Evolutionary conservation across 2,888 invertebrate genomes (phyloP), one percentile per base, ranked within the genome.

Genomic region (Atrina japonica): DNA sequence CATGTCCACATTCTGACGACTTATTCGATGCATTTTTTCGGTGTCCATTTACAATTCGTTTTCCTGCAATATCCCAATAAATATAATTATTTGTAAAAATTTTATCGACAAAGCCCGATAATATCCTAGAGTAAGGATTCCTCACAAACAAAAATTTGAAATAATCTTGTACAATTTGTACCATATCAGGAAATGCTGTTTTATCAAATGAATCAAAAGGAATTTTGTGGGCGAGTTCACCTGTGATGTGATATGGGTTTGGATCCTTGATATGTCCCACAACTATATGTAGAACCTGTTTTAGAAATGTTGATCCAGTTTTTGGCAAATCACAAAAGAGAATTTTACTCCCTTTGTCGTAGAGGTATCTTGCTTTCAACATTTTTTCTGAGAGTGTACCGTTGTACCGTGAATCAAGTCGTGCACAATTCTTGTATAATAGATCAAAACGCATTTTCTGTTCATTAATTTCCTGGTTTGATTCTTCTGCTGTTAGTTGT

Each of bases 21-120:
- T 43, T 27, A 16, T 66, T 43, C 3, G 66, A 30, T 7, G 74
- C 56, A 29, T 68, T 66, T 5, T 55, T 29, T 14, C 80, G 64
- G 23, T 70, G 55, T 7, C 27, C 50, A 23, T 43, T 27, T 0
- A 75, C 27, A 18, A 77, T 73, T 23, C 65, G 49, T 2, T 35
- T 63, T n/a, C 82, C 78, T 0, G 70, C 14, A 5, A 11, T 35
- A 11, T 35, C 35, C 35, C 35, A 35, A 35, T 74, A 81, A n/a
- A 59, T 56, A 14, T 70, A 61, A 64, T 82, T 81, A 7, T 80
- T 75, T 1, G 70, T 70, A 45, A 76, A 82, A 0, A 82, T 58
- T 63, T 81, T 82, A 35, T 82, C 82, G 14, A 81, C 59, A 66
- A 80, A 82, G 2, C 73, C 81, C 0, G 82, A 82, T 35, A 77